A percentile compares a stretch with the other conserved stretches of the same genome.
phyloP scores from a whole-genome alignment of 2,888 invertebrate genomes.

The Hyposoter didymator region DNA sequence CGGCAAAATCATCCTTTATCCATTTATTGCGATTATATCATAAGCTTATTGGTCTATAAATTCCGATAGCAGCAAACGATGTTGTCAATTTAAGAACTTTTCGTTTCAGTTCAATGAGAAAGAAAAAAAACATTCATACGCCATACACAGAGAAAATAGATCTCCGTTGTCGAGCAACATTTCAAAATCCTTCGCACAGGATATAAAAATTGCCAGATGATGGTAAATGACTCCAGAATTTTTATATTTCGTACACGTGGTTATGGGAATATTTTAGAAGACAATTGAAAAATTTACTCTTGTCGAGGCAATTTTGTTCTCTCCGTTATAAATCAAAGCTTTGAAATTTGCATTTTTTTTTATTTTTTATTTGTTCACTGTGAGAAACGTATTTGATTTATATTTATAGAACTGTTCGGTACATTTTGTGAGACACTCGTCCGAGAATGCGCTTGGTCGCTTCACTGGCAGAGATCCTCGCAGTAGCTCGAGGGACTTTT shows the following conservation, averaged over 20 bases:
- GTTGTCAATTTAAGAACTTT: not conserved
- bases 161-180: too few species aligned
- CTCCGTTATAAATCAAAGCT: too few species aligned
- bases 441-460: slow-evolving; percentile 46
- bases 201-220: too few species aligned
- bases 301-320: too few species aligned
- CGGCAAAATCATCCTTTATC: slow-evolving; percentile 1
- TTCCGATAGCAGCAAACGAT: not conserved
- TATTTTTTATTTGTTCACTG: not conserved
- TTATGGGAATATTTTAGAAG: too few species aligned
- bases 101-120: not conserved
- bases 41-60: not conserved
- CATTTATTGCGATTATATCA: slow-evolving; percentile 16
- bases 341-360: not conserved
- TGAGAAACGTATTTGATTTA: not conserved
- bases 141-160: too few species aligned
- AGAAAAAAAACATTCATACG: not conserved
- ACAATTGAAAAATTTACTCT: too few species aligned
- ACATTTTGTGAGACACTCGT: not conserved
- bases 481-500: slow-evolving; percentile 44
- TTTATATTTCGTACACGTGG: too few species aligned
- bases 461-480: slow-evolving; percentile 32
- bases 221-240: too few species aligned
- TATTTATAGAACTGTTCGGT: not conserved
- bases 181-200: too few species aligned